A percentile compares a stretch with the other conserved stretches of the same genome.
These are phyloP conservation scores for Microctenopoma lineatum DNA, from an alignment of 2,797 vertebrate species.

Conservation along the genomic window DNA sequence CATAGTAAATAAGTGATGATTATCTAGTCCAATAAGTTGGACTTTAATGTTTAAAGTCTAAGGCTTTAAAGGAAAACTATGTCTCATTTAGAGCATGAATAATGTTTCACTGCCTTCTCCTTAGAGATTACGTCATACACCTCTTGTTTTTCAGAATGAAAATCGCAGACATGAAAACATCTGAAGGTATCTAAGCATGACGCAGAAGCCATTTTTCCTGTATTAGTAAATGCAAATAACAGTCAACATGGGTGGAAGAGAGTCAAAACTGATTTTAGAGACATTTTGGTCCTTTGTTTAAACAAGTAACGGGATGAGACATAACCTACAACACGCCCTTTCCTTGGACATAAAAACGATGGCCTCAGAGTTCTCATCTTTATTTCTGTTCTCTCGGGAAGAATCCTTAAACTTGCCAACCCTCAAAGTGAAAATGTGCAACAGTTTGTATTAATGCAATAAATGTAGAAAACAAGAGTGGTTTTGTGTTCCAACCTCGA, in stretches of 20 bases:
- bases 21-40: slow-evolving; percentile 5
- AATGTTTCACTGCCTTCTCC: slow-evolving; percentile 71
- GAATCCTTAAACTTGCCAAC: background rate
- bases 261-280: slow-evolving; percentile 8
- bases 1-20: slow-evolving; percentile 36
- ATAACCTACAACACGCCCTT: slow-evolving; percentile 28
- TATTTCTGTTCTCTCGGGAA: background rate
- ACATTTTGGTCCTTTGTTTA: slow-evolving; percentile 38
- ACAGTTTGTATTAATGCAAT: background rate
- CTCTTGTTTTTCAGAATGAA: slow-evolving; percentile 99
- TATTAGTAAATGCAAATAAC: slow-evolving; percentile 50
- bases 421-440: slow-evolving; percentile 7
- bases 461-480: slow-evolving; percentile 9
- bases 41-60: slow-evolving; percentile 1
- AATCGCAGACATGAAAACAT: slow-evolving; percentile 92
- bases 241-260: slow-evolving; percentile 14
- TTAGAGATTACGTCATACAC: slow-evolving; percentile 84
- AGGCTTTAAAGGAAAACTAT: background rate
- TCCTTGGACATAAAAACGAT: background rate
- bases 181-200: slow-evolving; percentile 89
- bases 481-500: slow-evolving; percentile 45
- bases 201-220: slow-evolving; percentile 55
- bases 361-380: slow-evolving; percentile 1
- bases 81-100: slow-evolving; percentile 50
- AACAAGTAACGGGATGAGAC: slow-evolving; percentile 22